These are phyloP conservation scores for Caenorhabditis sulstoni DNA, from an alignment of 2,888 invertebrate species.

Conservation along the genomic window DNA sequence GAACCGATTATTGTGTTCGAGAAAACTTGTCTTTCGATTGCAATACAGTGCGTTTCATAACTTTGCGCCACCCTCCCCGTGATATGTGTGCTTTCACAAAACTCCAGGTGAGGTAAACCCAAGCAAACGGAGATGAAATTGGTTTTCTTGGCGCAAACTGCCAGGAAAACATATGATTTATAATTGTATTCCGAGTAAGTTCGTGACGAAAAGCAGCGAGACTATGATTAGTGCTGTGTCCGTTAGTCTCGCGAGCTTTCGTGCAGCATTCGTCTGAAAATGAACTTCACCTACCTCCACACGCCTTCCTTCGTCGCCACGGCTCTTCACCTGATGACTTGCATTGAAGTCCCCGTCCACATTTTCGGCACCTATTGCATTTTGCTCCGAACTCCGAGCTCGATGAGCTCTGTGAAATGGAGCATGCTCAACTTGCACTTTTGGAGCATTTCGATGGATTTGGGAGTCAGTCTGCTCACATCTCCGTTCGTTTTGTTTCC, in stretches of 20 bases:
- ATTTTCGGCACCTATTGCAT: constrained; percentile 13
- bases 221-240: too few species aligned
- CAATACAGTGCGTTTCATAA: background rate
- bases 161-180: too few species aligned
- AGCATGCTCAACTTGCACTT: constrained; percentile 5
- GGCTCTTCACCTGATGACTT: background rate
- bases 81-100: background rate
- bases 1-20: too few species aligned
- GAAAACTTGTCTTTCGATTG: too few species aligned
- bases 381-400: background rate
- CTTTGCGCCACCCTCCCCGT: too few species aligned
- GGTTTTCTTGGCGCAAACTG: too few species aligned
- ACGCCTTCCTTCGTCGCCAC: background rate
- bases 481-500: constrained; percentile 9
- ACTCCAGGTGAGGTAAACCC: too few species aligned
- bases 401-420: constrained; percentile 7
- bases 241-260: too few species aligned
- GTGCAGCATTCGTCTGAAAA: background rate
- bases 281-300: background rate
- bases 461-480: background rate
- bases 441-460: background rate
- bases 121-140: too few species aligned
- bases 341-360: background rate
- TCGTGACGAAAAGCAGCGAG: too few species aligned
- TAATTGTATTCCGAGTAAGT: too few species aligned